Evolutionary conservation across 2,888 invertebrate genomes (phyloP).

Genomic region (Selenia dentaria): DNA sequence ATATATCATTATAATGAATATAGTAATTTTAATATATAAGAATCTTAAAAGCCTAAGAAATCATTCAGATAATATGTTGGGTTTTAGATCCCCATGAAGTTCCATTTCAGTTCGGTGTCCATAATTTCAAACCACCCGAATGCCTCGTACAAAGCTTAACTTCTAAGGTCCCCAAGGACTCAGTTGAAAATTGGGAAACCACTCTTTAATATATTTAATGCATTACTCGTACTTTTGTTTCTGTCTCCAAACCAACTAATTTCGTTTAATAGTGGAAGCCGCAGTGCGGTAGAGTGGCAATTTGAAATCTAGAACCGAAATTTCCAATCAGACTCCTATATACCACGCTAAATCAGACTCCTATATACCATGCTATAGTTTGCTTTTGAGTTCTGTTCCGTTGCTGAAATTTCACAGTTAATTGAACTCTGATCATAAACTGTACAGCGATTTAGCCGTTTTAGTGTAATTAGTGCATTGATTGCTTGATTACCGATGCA

Average conservation of each 20-base stretch:
- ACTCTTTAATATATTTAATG: too few species aligned
- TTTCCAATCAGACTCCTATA: constrained; percentile 48
- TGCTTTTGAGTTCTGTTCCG: constrained; percentile 46
- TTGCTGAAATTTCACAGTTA: constrained; percentile 58
- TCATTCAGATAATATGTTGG: too few species aligned
- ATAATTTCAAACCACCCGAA: too few species aligned
- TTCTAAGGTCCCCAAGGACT: too few species aligned
- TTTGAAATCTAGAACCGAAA: constrained; percentile 42
- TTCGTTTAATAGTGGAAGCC: constrained; percentile 24
- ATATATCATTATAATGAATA: too few species aligned
- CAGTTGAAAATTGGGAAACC: too few species aligned
- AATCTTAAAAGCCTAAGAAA: too few species aligned
- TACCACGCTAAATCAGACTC: too few species aligned
- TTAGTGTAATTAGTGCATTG: constrained; percentile 25
- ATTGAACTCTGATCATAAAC: constrained; percentile 50
- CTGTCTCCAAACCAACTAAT: not conserved
- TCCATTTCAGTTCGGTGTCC: too few species aligned
- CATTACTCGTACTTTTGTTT: not conserved
- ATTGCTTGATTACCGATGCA: constrained; percentile 24
- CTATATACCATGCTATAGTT: constrained; percentile 21
- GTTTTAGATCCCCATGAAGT: too few species aligned
- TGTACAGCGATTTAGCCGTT: constrained; percentile 35
- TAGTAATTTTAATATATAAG: too few species aligned
- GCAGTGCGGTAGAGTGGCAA: constrained; percentile 33
- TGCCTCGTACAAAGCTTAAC: too few species aligned